Percentiles rank a stretch among this genome's conserved stretches.
These are phyloP conservation scores for Triplophysa tibetana DNA, from an alignment of 2,113 vertebrate genomes.

Conservation along the genomic window DNA sequence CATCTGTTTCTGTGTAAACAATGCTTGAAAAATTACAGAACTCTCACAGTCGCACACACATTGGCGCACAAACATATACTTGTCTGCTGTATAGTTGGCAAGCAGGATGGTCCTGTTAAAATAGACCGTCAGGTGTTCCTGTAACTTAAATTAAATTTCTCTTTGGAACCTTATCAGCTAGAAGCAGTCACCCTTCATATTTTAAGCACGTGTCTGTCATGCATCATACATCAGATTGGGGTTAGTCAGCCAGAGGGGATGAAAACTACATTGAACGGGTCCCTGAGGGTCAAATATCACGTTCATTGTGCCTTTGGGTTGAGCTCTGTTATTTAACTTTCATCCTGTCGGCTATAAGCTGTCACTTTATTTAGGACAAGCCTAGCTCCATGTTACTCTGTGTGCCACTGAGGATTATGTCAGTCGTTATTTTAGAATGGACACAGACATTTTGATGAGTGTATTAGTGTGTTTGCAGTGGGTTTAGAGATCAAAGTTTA, in stretches of 20 bases:
- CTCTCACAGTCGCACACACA: background rate
- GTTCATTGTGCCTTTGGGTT: background rate
- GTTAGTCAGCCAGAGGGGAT: slow-evolving; percentile 16
- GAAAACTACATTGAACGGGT: slow-evolving; percentile 6
- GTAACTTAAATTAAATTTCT: no score
- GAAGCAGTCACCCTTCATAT: background rate
- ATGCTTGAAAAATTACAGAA: slow-evolving; percentile 20
- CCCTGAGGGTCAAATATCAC: slow-evolving; percentile 5
- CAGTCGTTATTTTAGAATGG: background rate
- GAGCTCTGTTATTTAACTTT: slow-evolving; percentile 6
- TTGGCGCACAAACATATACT: background rate
- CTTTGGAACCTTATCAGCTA: no score
- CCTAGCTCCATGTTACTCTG: background rate
- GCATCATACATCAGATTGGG: slow-evolving; percentile 9
- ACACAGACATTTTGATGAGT: background rate
- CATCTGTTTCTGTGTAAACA: slow-evolving; percentile 43
- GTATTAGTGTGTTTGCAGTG: background rate
- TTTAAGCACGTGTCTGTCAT: slow-evolving; percentile 1
- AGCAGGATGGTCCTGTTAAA: no score
- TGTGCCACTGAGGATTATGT: slow-evolving; percentile 5
- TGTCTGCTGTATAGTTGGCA: no score
- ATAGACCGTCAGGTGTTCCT: no score
- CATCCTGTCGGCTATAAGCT: background rate
- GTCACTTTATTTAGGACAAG: slow-evolving; percentile 24
- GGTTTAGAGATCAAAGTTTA: background rate